phyloP scores from a whole-genome alignment of 2,797 vertebrate genomes.

The Champsocephalus esox region DNA sequence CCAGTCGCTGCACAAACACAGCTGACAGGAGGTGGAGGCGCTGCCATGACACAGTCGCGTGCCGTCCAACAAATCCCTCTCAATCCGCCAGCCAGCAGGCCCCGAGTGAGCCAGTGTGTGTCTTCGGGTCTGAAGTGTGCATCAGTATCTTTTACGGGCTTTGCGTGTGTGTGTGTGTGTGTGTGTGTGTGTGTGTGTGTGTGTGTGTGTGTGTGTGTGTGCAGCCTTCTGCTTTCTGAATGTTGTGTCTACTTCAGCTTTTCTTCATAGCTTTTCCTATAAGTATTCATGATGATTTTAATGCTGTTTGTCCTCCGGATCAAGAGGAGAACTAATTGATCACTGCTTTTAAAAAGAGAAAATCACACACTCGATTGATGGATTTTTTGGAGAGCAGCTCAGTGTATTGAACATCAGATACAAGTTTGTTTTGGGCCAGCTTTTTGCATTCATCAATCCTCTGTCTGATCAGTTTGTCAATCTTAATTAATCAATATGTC shows the following conservation, averaged over 20 bases:
- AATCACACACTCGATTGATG: constrained; percentile 32
- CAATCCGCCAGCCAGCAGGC: constrained; percentile 65
- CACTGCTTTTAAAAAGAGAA: constrained; percentile 33
- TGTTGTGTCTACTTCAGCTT: constrained; percentile 16
- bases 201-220: constrained; percentile 19
- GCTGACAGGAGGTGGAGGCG: constrained; percentile 89
- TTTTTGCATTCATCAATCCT: constrained; percentile 64
- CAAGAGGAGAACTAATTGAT: constrained; percentile 43
- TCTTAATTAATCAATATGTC: constrained; percentile 53
- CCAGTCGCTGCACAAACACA: constrained; percentile 93
- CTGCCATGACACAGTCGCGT: constrained; percentile 87
- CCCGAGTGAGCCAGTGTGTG: constrained; percentile 54
- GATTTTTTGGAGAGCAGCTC: constrained; percentile 25
- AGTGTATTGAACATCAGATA: constrained; percentile 55
- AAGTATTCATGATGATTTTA: constrained; percentile 26
- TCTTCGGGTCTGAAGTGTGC: constrained; percentile 52
- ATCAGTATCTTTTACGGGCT: constrained; percentile 23
- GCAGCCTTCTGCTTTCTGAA: neutral
- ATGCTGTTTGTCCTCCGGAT: constrained; percentile 43
- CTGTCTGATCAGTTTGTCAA: constrained; percentile 60
- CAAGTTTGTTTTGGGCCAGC: constrained; percentile 53
- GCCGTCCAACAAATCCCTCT: constrained; percentile 84
- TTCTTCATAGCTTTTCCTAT: constrained; percentile 21
- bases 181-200: constrained; percentile 15
- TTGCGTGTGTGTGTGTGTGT: constrained; percentile 20